A percentile compares a stretch with the other conserved stretches of the same genome.
These are phyloP conservation scores for Tachuris rubrigastra DNA, from an alignment of 2,113 vertebrate genomes.

Conservation along the genomic window DNA sequence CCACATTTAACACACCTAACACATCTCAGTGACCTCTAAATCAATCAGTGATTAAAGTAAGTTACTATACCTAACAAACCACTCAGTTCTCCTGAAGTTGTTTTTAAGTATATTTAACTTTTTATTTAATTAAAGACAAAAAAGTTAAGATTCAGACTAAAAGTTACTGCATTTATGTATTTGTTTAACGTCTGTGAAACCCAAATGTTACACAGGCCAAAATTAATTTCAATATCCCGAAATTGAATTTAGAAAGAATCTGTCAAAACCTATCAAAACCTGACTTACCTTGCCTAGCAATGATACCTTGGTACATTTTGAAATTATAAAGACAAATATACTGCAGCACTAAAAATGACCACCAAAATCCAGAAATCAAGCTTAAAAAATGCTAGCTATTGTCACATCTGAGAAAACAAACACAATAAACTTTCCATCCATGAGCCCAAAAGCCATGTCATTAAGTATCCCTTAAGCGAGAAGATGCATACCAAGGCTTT, in stretches of 20 bases:
- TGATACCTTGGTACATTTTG: background rate
- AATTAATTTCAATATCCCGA: background rate
- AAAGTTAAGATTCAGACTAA: background rate
- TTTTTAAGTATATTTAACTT: background rate
- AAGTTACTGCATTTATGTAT: background rate
- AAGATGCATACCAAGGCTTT: background rate
- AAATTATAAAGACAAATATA: background rate
- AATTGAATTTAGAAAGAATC: background rate
- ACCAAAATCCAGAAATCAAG: background rate
- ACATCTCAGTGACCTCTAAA: background rate
- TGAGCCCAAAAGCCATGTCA: background rate
- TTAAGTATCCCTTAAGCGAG: background rate
- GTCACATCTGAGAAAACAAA: background rate
- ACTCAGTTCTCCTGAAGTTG: background rate
- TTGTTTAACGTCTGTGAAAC: background rate
- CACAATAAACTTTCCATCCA: background rate
- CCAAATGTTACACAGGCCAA: background rate
- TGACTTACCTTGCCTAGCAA: background rate
- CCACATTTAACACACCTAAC: background rate
- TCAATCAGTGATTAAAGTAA: background rate
- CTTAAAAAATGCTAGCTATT: background rate
- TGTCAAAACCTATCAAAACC: background rate
- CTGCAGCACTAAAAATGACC: slow-evolving; percentile 9
- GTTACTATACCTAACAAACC: background rate
- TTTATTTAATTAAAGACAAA: background rate